Base-by-base conservation (phyloP, 2,888 invertebrate genomes). In the Morpho deidamia region DNA sequence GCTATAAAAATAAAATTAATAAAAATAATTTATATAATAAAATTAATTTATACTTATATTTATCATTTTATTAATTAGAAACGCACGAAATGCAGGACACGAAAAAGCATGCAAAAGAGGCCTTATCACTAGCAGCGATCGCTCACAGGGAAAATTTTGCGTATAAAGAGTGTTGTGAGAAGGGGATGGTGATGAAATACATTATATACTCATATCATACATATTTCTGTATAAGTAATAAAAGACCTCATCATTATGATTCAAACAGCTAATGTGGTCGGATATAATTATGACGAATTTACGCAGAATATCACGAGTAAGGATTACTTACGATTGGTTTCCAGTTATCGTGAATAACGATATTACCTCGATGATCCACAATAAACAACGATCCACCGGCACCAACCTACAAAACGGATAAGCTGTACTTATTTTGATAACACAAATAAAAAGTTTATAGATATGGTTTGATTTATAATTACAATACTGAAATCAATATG, bases 331-430 rank as follows among this genome's bases (percentile, higher is more conserved):
- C 88, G 51, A 76, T 72, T 4, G 83, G 80, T 53, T 81, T 83
- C 7, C 77, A 61, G 55, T 85, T 83, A 35, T 89, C 86, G 57
- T 89, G 88, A 11, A 87, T 35, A 9, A 89, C 81, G 9, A 87
- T 76, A 58, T 81, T 87, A 7, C 89, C 89, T 0, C 88, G 80
- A 58, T 89, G 87, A 56, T 88, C 87, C 9, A 85, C 59, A 5
- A 89, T 66, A 44, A 82, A 75, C 10, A 89, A 53, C 0, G 78
- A 70, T 0, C 84, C 87, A 0, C 86, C 83, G 1, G 82, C 76
- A 4, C 89, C 88, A 0, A 87, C 56, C 88, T 89, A 62, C 9
- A 71, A 72, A 11, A n/a, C 23, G 23, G 23, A 23, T 23, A 56
- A 14, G 46, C 51, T 37, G 37, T 11, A 44, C 38, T 44, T 34